A percentile compares a stretch with the other conserved stretches of the same genome.
phyloP scores from a whole-genome alignment of 2,113 vertebrate genomes.

The Arenaria interpres region DNA sequence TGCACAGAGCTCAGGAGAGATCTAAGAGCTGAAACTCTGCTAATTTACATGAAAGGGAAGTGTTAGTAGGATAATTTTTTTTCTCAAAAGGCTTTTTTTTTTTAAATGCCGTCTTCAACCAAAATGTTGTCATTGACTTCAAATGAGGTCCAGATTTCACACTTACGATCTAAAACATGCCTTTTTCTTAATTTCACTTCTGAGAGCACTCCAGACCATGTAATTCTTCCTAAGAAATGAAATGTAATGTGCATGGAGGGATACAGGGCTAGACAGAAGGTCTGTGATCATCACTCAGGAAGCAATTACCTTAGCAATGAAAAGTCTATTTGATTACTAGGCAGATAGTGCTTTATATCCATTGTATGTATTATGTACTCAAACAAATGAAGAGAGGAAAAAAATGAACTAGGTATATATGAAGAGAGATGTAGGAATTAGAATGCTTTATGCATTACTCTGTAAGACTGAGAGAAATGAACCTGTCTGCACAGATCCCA shows the following conservation, averaged over 20 bases:
- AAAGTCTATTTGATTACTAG: conserved; percentile 19
- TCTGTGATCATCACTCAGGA: background rate
- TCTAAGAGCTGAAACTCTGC: background rate
- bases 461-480: background rate
- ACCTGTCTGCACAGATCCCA: background rate
- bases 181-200: background rate
- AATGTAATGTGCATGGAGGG: background rate
- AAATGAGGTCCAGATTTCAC: background rate
- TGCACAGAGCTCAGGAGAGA: background rate
- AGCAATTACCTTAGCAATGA: background rate
- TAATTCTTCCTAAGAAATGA: background rate
- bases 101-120: background rate
- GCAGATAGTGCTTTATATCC: background rate
- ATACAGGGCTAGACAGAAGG: background rate
- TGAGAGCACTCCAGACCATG: background rate
- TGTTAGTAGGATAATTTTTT: background rate
- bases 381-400: background rate
- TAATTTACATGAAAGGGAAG: background rate
- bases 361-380: background rate
- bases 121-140: background rate
- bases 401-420: background rate
- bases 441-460: background rate
- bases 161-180: background rate
- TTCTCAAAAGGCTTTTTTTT: background rate
- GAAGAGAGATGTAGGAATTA: background rate